Evolutionary conservation across 2,797 vertebrate species (phyloP), one percentile per base, ranked within the genome.

Genomic region (Cephalopachus bancanus): DNA sequence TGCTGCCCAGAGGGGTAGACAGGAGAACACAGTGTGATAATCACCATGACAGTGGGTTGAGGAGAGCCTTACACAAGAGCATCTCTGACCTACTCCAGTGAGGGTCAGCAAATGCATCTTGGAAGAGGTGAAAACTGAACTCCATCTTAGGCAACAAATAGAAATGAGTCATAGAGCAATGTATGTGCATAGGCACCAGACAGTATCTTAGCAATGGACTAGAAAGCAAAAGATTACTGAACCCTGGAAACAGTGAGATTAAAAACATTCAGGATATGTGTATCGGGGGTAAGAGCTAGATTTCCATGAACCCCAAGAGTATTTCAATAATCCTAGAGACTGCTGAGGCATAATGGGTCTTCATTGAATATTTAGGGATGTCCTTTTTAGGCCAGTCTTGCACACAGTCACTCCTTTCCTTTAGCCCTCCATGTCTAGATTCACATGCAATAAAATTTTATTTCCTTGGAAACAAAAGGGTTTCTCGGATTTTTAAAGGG

Each of bases 31-130:
- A 30, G 26, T 0, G 12, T 37, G 74, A 4, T 1, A 4, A 20
- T 24, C 15, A 1, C 49, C n/a, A 1, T 0, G 17, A 12, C 3
- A 19, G 30, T 14, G 14, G 0, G 7, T 16, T 33, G 33, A 26
- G 12, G 0, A 7, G 30, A 24, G 71, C 64, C 28, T 90, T 33
- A n/a, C 7, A 8, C 0, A 14, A 33, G 24, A 51, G 24, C 15
- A 30, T 0, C 24, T 28, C 30, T 1, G 9, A 0, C 3, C 11
- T 11, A 1, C 28, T 64, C 44, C 53, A 8, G 19, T 7, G 53
- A 64, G 10, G 10, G 16, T 19, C 44, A 80, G 4, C 4, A 28
- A 60, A 59, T 10, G 12, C 30, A 22, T 26, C 53, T 33, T 17
- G 7, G 7, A 65, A 30, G 55, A 62, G 44, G 3, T 12, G 7